phyloP scores from a whole-genome alignment of 2,888 invertebrate species.

The Dynastes hyllus region DNA sequence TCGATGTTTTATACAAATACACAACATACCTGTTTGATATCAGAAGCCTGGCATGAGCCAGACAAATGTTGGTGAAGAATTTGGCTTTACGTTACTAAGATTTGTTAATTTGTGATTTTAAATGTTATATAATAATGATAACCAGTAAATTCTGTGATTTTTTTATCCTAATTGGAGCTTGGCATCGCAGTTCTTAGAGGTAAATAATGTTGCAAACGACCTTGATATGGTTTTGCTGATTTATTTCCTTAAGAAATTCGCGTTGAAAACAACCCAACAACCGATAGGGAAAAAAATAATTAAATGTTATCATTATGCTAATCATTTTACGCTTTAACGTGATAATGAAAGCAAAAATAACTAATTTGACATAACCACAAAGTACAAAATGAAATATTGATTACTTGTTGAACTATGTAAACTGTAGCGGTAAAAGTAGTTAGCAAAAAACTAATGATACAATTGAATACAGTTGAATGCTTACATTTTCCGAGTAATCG shows the following conservation, averaged over 20 bases:
- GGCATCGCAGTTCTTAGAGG: not conserved
- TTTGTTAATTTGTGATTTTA: not conserved
- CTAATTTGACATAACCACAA: conserved; percentile 6
- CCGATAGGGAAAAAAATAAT: not conserved
- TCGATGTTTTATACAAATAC: not conserved
- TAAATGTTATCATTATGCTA: not conserved
- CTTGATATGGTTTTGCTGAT: not conserved
- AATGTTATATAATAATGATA: not conserved
- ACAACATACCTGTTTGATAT: not conserved
- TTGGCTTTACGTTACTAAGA: not conserved
- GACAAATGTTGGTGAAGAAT: not conserved
- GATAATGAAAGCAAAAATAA: conserved; percentile 8
- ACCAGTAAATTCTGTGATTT: not conserved
- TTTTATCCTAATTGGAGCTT: not conserved
- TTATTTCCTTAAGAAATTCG: not conserved
- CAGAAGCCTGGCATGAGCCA: too few species aligned
- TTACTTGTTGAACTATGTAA: not conserved
- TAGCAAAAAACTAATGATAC: not conserved
- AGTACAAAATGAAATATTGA: too few species aligned
- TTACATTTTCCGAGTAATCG: conserved; percentile 33
- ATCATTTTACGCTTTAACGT: not conserved
- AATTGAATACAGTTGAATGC: not conserved
- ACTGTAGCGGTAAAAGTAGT: too few species aligned
- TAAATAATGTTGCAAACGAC: not conserved
- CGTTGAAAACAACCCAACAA: not conserved